phyloP scores from a whole-genome alignment of 2,113 vertebrate species.

The Lonchura striata region DNA sequence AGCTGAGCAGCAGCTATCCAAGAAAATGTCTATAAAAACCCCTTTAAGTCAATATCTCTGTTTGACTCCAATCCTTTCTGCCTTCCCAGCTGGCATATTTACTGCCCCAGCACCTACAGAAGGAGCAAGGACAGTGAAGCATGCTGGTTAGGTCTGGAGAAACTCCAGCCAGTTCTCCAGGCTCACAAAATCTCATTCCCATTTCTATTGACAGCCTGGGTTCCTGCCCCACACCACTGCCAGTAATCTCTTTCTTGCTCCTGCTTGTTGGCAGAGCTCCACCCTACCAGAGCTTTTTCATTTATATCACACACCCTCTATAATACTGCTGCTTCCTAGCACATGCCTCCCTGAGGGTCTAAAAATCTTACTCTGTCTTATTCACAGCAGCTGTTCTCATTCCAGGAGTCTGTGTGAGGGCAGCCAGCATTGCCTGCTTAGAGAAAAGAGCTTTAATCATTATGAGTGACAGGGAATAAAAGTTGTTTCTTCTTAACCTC shows the following conservation, averaged over 20 bases:
- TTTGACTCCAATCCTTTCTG: not conserved
- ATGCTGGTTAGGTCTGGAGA: not conserved
- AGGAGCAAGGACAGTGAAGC: not conserved
- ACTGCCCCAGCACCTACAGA: not conserved
- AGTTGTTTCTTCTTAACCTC: not conserved
- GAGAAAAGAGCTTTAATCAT: constrained; percentile 38
- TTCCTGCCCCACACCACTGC: not conserved
- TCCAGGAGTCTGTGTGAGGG: constrained; percentile 21
- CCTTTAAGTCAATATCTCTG: not conserved
- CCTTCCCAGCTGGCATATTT: not conserved
- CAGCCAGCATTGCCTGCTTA: not conserved
- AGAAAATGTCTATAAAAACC: not conserved
- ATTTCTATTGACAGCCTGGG: not conserved
- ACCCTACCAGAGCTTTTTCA: constrained; percentile 1
- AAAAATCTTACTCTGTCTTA: constrained; percentile 24
- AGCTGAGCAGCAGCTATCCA: not conserved
- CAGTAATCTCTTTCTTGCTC: constrained; percentile 17
- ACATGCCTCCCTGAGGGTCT: not conserved
- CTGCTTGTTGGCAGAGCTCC: constrained; percentile 11
- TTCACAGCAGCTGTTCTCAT: constrained; percentile 35
- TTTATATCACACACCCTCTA: not conserved
- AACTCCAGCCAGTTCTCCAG: not conserved
- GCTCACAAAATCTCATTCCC: not conserved
- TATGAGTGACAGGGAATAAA: constrained; percentile 16
- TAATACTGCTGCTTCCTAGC: not conserved